Percentiles rank a stretch among this genome's conserved stretches.
Conservation (phyloP, 2,888 invertebrate species). For the Alviniconcha strummeri region DNA sequence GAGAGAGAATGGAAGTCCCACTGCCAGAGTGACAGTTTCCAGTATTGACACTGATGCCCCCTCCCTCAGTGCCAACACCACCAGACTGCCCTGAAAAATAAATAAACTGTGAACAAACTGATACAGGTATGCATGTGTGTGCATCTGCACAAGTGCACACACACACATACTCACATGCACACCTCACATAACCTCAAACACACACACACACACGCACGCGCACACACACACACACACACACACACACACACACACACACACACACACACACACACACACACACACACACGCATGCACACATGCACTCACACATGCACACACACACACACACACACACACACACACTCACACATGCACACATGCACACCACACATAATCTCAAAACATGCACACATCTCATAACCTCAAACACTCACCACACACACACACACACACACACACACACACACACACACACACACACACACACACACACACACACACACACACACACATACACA, state of each 20-base stretch:
- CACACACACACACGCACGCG: too few species aligned
- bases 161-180: background rate
- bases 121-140: too few species aligned
- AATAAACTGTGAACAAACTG: background rate
- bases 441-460: background rate
- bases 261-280: background rate
- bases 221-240: background rate
- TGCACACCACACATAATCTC: background rate
- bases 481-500: background rate
- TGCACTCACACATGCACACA: background rate
- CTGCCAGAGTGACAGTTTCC: slow-evolving; percentile 56
- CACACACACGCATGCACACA: background rate
- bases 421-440: background rate
- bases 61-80: slow-evolving; percentile 60
- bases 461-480: background rate
- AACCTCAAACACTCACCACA: background rate
- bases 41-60: slow-evolving; percentile 52
- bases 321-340: background rate
- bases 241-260: background rate
- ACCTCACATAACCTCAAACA: too few species aligned
- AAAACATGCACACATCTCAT: background rate
- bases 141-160: too few species aligned
- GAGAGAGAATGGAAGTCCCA: slow-evolving; percentile 65
- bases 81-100: slow-evolving; percentile 62
- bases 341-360: slow-evolving; percentile 5